Evolutionary conservation across 2,797 vertebrate genomes (phyloP), one percentile per base, ranked within the genome.

Genomic region (Enteromius mattozi): DNA sequence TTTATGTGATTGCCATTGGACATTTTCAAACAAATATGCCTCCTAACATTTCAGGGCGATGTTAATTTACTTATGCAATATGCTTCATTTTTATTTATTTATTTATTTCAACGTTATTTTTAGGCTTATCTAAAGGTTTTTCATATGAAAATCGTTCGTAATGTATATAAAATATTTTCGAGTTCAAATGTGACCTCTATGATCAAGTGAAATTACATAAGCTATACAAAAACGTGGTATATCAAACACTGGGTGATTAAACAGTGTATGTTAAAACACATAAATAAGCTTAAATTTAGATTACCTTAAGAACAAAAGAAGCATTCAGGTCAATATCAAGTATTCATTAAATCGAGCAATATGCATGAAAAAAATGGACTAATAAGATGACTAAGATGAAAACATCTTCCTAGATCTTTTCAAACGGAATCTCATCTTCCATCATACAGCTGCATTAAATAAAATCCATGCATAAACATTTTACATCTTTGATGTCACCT

Each of bases 261-360:
- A 59, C 35, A 9, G 33, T 19, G 33, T 77, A 59, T 77, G 54
- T 77, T 61, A 33, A 33, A 33, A 33, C 2, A 42, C 42, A 78
- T 78, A 65, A 33, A 78, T 65, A 30, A 63, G 56, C n/a, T 42
- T 61, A 78, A 51, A 76, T 76, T 59, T 24, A 77, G 75, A 59
- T 78, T 65, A 78, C 59, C 59, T 7, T 33, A 40, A 68, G 45
- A 80, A 51, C 19, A 80, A 68, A 76, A 51, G 16, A 65, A 78
- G 21, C 63, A 51, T 16, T 68, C 42, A 21, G 30, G 63, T 68
- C 61, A 68, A 37, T 19, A n/a, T 66, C 40, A 45, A 63, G 17
- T 33, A 78, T 78, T 33, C 19, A 68, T 68, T 80, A 3, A 80
- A 65, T 35, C 30, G 14, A 68, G 45, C 12, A 45, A 78, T 63